Base-by-base conservation (phyloP, 2,113 vertebrate species). In the Pedetes capensis region DNA sequence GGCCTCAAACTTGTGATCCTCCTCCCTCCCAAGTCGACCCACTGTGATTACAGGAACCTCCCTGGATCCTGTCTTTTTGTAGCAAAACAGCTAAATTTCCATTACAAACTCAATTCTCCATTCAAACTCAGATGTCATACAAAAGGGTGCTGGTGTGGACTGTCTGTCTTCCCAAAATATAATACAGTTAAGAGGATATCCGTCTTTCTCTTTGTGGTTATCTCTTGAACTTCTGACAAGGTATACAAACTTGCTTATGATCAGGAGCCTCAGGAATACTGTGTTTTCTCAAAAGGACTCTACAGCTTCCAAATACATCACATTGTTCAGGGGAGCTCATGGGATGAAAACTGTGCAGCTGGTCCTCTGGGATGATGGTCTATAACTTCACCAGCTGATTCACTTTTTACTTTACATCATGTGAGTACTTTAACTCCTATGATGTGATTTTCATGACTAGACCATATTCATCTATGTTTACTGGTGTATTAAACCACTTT, bases 331-430 rank as follows among this genome's bases (percentile, higher is more conserved):
- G 1, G 13, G 5, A 66, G 3, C 23, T 44, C 22, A 49, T 32
- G 10, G 8, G 37, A 55, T 25, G 14, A 71, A 34, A 76, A 76
- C 17, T 4, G 17, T 71, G 27, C 8, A 83, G 22, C 6, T 2
- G 11, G 3, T 25, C 59, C 71, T 90, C 32, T 39, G 29, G 0
- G 0, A 44, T 39, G 27, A 82, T 14, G 23, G 6, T 72, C 42
- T 80, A 47, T 7, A 59, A 2, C 16, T 23, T 49, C 17, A 72
- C 4, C 23, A 51, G 42, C 1, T 4, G 0, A 63, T 37, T 88
- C 84, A 69, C 89, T 72, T 78, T 37, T 88, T 89, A 69, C 89
- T 72, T 78, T 59, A 13, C 34, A 10, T 64, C 63, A 55, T 4
- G 25, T 66, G 29, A 91, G 11, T 44, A 49, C 59, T 13, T 84